Percentiles rank a stretch among this genome's conserved stretches.
phyloP scores from a whole-genome alignment of 2,113 vertebrate species.

The Syngnathus floridae region DNA sequence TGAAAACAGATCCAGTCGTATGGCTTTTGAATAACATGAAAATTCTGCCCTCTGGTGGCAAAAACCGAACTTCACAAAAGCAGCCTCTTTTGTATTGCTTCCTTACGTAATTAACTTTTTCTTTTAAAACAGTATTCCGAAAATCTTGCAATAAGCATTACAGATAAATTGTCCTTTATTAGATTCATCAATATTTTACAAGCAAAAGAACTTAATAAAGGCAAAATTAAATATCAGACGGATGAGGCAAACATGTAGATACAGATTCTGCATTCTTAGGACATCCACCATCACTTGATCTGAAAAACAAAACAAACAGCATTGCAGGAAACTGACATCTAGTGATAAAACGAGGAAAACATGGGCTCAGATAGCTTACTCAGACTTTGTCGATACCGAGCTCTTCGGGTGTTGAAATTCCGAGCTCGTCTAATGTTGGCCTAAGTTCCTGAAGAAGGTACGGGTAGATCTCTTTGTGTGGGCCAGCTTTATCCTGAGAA shows the following conservation, averaged over 20 bases:
- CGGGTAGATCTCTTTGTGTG: slow-evolving; percentile 96
- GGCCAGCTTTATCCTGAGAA: slow-evolving; percentile 88
- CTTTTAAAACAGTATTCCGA: slow-evolving; percentile 21
- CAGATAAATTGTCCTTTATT: slow-evolving; percentile 68
- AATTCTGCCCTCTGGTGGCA: slow-evolving; percentile 59
- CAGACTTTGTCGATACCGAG: slow-evolving; percentile 90
- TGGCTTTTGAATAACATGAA: slow-evolving; percentile 46
- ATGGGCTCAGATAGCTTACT: slow-evolving; percentile 19
- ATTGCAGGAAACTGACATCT: not conserved
- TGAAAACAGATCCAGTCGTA: slow-evolving; percentile 44
- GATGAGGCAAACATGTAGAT: slow-evolving; percentile 59
- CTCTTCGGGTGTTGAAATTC: slow-evolving; percentile 94
- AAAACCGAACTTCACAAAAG: slow-evolving; percentile 15
- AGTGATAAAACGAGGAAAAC: not conserved
- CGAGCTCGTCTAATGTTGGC: slow-evolving; percentile 87
- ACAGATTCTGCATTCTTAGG: slow-evolving; percentile 38
- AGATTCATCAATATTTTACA: slow-evolving; percentile 72
- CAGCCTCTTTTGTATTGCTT: slow-evolving; percentile 8
- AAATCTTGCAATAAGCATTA: slow-evolving; percentile 39
- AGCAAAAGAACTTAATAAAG: slow-evolving; percentile 71
- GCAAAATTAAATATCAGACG: slow-evolving; percentile 69
- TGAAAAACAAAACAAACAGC: slow-evolving; percentile 29
- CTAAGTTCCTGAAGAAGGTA: slow-evolving; percentile 92
- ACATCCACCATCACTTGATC: slow-evolving; percentile 29
- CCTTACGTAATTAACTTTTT: slow-evolving; percentile 2